phyloP scores from a whole-genome alignment of 2,113 vertebrate genomes.

The Tautogolabrus adspersus region DNA sequence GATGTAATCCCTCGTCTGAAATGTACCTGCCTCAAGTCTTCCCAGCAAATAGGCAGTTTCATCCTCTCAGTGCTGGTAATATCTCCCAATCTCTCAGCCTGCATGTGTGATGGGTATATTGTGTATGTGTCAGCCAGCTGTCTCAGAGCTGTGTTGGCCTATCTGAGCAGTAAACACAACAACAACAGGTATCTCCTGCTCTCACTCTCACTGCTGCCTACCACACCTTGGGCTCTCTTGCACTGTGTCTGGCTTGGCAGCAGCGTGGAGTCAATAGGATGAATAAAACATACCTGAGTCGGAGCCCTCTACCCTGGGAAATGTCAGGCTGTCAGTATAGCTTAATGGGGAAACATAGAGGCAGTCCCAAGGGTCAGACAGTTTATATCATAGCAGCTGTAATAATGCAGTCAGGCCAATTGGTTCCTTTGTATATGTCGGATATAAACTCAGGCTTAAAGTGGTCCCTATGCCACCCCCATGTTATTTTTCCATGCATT shows the following conservation, averaged over 20 bases:
- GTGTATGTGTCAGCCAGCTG: slow-evolving; percentile 67
- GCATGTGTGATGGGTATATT: slow-evolving; percentile 61
- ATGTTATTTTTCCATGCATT: background rate
- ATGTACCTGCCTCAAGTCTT: slow-evolving; percentile 23
- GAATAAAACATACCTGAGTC: slow-evolving; percentile 83
- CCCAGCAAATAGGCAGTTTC: slow-evolving; percentile 53
- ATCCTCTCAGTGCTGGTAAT: slow-evolving; percentile 39
- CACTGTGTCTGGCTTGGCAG: slow-evolving; percentile 62
- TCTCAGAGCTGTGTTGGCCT: slow-evolving; percentile 55
- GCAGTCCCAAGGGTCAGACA: slow-evolving; percentile 62
- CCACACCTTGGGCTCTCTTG: slow-evolving; percentile 58
- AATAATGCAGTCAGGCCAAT: slow-evolving; percentile 26
- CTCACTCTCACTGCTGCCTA: slow-evolving; percentile 53
- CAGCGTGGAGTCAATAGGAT: slow-evolving; percentile 77
- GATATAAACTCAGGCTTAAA: slow-evolving; percentile 23
- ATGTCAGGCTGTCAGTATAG: slow-evolving; percentile 80
- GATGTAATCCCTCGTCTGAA: slow-evolving; percentile 26
- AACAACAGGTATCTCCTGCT: slow-evolving; percentile 64
- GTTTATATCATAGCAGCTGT: slow-evolving; percentile 55
- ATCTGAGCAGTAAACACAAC: slow-evolving; percentile 65
- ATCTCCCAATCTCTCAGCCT: slow-evolving; percentile 54
- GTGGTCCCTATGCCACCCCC: background rate
- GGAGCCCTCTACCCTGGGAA: slow-evolving; percentile 77
- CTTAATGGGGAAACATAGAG: slow-evolving; percentile 77
- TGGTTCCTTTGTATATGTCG: slow-evolving; percentile 44